These are phyloP conservation scores for Iguana delicatissima DNA, from an alignment of 2,797 vertebrate species.

Conservation along the genomic window DNA sequence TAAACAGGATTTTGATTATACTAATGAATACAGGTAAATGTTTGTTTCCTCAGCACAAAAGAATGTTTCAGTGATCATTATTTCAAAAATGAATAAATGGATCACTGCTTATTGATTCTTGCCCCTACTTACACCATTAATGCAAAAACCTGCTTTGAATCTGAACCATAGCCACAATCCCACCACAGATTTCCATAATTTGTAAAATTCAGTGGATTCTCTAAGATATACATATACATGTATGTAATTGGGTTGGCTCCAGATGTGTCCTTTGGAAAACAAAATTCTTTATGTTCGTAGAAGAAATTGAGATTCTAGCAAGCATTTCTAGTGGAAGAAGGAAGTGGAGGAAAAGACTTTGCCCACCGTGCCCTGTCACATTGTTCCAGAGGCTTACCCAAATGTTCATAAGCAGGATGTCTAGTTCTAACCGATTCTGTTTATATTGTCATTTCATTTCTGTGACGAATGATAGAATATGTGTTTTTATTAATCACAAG, in stretches of 20 bases:
- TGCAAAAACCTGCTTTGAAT: neutral
- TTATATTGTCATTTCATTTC: neutral
- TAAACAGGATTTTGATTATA: conserved; percentile 96
- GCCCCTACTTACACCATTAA: neutral
- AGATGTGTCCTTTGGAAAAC: neutral
- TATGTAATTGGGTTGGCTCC: neutral
- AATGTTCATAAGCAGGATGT: neutral
- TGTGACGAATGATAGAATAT: neutral
- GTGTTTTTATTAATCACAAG: neutral
- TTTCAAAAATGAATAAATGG: neutral
- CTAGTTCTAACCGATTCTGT: neutral
- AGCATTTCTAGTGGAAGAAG: neutral
- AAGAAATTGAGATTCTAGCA: neutral
- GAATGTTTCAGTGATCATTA: accelerated
- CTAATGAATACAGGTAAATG: conserved; percentile 93
- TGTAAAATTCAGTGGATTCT: neutral
- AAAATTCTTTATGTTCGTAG: neutral
- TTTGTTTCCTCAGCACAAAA: neutral
- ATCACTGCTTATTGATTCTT: neutral
- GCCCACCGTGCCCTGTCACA: neutral
- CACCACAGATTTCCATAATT: neutral
- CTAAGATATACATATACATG: no score
- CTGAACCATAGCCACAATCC: neutral
- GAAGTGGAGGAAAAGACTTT: no score
- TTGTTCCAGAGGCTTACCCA: neutral